Evolutionary conservation across 2,888 invertebrate species (phyloP).

Genomic region (Altica lythri): DNA sequence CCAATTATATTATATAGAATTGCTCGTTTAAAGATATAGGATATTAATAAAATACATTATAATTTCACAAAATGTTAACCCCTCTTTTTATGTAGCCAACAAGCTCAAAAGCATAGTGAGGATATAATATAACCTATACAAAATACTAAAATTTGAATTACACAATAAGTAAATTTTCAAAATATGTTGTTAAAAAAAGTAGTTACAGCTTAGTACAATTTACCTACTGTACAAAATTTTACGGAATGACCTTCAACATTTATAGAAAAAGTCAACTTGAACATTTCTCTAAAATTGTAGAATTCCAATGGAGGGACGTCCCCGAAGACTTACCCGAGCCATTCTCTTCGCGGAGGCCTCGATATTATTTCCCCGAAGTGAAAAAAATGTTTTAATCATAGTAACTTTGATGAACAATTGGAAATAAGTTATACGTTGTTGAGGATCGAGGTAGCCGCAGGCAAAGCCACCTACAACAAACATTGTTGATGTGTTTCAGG

Average conservation of each 20-base stretch:
- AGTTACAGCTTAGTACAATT: too few relatives aligned
- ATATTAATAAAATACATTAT: too few relatives aligned
- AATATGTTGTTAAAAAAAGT: too few relatives aligned
- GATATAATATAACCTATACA: too few relatives aligned
- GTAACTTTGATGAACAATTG: conserved; percentile 43
- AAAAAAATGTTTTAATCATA: conserved; percentile 40
- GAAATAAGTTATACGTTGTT: conserved; percentile 43
- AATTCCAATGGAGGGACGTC: conserved; percentile 14
- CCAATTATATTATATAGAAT: too few relatives aligned
- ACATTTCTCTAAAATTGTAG: conserved; percentile 10
- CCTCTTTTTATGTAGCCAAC: too few relatives aligned
- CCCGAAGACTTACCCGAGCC: conserved; percentile 18
- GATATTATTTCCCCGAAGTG: conserved; percentile 25
- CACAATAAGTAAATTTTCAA: too few relatives aligned
- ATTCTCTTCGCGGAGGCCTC: conserved; percentile 26
- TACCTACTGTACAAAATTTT: too few relatives aligned
- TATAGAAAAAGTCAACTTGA: background rate
- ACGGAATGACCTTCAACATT: conserved; percentile 16
- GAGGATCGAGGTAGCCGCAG: conserved; percentile 39
- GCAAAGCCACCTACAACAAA: conserved; percentile 52
- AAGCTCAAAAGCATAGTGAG: too few relatives aligned
- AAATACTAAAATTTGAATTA: too few relatives aligned
- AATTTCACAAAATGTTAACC: too few relatives aligned
- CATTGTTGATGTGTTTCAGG: conserved; percentile 48
- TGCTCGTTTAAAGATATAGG: too few relatives aligned